These are phyloP conservation scores for Amblyjoppa proteus DNA, from an alignment of 2,888 invertebrate genomes.

Conservation along the genomic window DNA sequence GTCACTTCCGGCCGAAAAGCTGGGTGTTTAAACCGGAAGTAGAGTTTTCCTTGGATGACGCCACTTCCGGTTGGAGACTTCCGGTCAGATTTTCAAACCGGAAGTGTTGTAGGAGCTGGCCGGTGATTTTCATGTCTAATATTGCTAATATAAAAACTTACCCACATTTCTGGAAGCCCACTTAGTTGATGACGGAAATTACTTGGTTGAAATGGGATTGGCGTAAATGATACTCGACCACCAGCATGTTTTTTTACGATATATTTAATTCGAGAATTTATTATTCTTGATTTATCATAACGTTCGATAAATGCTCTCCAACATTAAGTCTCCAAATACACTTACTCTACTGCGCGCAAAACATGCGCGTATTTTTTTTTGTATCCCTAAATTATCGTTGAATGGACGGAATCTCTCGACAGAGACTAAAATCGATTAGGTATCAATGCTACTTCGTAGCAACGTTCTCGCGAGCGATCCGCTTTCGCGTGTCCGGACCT, in stretches of 20 bases:
- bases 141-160: no score
- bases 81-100: no score
- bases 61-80: no score
- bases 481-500: conserved; percentile 70
- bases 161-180: no score
- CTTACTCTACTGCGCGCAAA: conserved; percentile 36
- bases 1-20: neutral
- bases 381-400: conserved; percentile 8
- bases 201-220: no score
- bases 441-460: conserved; percentile 19
- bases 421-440: conserved; percentile 14
- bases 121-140: no score
- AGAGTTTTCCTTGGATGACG: no score
- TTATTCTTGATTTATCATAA: conserved; percentile 22
- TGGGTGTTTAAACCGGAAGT: neutral
- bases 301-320: conserved; percentile 44
- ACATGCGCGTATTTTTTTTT: neutral
- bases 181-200: no score
- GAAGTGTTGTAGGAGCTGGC: no score
- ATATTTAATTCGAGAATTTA: conserved; percentile 12
- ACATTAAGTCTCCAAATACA: conserved; percentile 11
- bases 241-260: neutral
- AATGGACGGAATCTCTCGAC: conserved; percentile 37
- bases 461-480: conserved; percentile 31
- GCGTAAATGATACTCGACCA: neutral